Evolutionary conservation across 2,113 vertebrate genomes (phyloP), one percentile per base, ranked within the genome.

Genomic region (Tichodroma muraria): DNA sequence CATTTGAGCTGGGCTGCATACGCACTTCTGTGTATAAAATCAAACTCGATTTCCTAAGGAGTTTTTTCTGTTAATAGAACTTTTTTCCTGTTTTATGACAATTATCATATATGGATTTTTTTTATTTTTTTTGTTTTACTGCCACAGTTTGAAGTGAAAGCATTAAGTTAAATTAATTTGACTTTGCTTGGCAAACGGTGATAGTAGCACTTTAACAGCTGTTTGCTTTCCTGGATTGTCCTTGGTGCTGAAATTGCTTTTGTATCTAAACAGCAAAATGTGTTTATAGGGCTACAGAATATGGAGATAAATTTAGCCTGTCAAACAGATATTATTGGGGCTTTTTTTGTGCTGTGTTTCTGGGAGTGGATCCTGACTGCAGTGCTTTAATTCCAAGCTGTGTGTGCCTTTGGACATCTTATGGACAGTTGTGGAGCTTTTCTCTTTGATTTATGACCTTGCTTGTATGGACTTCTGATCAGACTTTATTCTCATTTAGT

Each of bases 231-330:
- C 97, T 97, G 97, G 97, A 94, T 97, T 98, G 98, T 98, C 97
- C 97, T 98, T 98, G 98, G 96, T 98, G 96, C 96, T 96, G 88
- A 97, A 98, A 97, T 97, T 97, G 87, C 86, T 96, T 96, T 78
- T 97, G 80, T 97, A 93, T 93, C 94, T 92, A 95, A 96, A 95
- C 73, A 92, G 94, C 94, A 93, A 95, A 98, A 86, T 87, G 75
- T 88, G 93, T 94, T 97, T 96, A 96, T 97, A 95, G 93, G 95
- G 68, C 73, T 89, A 66, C 93, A 84, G 94, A 98, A 97, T 98
- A 97, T 98, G 97, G 97, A 98, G 97, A 98, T 98, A 98, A 97
- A 98, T 98, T 97, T 97, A 97, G 89, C 91, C 90, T 97, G 96
- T 98, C 97, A 97, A 95, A 96, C 83, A 96, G 61, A 90, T 95